Evolutionary conservation across 2,888 invertebrate species (phyloP), one percentile per base, ranked within the genome.

Genomic region (Mythimna pallens): DNA sequence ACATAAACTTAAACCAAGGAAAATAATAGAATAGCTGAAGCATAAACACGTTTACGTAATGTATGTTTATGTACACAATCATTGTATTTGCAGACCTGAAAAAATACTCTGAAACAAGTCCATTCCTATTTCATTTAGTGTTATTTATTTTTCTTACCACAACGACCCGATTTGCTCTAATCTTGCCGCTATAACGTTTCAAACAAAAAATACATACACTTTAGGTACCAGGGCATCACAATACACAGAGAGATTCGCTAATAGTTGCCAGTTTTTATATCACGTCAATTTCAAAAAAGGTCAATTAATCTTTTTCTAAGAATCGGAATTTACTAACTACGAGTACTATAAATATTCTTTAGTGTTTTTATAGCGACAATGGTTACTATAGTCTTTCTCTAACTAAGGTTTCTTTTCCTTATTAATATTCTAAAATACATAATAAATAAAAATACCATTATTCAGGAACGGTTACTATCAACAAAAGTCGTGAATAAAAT

Each of bases 171-270:
- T 61, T 55, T 25, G 22, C 5, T 47, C 2, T 70, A 61, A 70
- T 70, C 40, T 30, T 10, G 14, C 30, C 34, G 25, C 34, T 50
- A 36, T 43, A 54, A 17, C 8, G 30, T 14, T 30, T 20, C 7
- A 43, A 47, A 73, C 20, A 65, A 71, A 47, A 70, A 61, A 72
- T 72, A n/a, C 14, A n/a, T 10, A 54, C 17, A 54, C 17, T 55
- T 40, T 30, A 61, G 50, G 3, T 57, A 76, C 76, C 9, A 76
- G 76, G 58, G 25, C 25, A 43, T 14, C 43, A 65, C 2, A 40
- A 50, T 25, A 78, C 12, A 43, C 43, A 12, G 0, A 78, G 65
- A 34, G 34, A 36, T 78, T 40, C 2, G 17, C 2, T 20, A 10
- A 50, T 22, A 65, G 69, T 47, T 22, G 36, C 47, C 20, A 34